phyloP scores from a whole-genome alignment of 2,797 vertebrate genomes.

The Poecile montanus region DNA sequence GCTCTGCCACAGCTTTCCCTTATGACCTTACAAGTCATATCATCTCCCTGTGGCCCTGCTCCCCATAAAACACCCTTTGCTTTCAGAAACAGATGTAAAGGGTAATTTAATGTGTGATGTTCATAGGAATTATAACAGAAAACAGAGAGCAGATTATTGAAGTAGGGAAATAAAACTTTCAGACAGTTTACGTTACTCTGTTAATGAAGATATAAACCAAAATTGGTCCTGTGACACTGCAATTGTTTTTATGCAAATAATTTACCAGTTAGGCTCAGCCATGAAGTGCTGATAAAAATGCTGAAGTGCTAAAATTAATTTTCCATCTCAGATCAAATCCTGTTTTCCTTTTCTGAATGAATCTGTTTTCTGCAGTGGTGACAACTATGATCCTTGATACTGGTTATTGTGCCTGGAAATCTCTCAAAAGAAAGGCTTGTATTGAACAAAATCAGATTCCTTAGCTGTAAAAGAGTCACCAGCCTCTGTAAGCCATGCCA shows the following conservation, averaged over 20 bases:
- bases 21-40: neutral
- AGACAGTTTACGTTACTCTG: neutral
- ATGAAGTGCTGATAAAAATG: neutral
- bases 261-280: neutral
- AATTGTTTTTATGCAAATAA: neutral
- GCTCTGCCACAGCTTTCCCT: neutral
- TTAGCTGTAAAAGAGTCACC: neutral
- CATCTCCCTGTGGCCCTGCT: neutral
- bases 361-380: neutral
- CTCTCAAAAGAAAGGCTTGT: neutral
- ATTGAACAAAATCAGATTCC: neutral
- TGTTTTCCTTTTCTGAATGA: neutral
- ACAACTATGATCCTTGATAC: neutral
- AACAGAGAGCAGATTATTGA: neutral
- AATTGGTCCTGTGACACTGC: neutral
- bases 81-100: neutral
- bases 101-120: neutral
- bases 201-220: slow-evolving; percentile 33
- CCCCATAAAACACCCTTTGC: neutral
- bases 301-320: neutral
- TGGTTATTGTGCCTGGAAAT: neutral
- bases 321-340: neutral
- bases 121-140: neutral
- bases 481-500: neutral
- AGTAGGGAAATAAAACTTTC: neutral